Base-by-base conservation (phyloP, 2,113 vertebrate species). In the Dryoscopus gambensis region DNA sequence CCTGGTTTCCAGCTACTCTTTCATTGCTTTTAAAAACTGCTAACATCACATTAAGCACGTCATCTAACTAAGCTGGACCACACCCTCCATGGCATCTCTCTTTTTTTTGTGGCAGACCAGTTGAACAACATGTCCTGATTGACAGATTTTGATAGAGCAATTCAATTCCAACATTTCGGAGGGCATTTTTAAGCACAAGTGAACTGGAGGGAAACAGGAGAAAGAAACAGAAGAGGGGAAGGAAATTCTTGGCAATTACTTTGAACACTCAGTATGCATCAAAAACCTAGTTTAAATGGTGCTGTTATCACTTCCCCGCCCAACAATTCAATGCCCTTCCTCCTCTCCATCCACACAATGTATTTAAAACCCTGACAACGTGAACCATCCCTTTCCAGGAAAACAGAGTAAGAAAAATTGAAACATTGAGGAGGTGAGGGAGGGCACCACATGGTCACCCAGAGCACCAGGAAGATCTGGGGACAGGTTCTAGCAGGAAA, bases 401-500 rank as follows among this genome's bases (percentile, higher is more conserved):
- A 53, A 70, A 74, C 75, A 78, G 11, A 40, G 1, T 5, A 84
- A 37, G 49, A 83, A 44, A 37, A 74, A 37, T 1, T 33, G 37
- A 75, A 74, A 53, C 16, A 39, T 0, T 14, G 30, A 21, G 8
- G 20, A 86, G 44, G 25, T 0, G 2, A 52, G 8, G 16, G 49
- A 68, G 16, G 11, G 33, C 13, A 65, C 22, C 42, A 44, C 27
- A 47, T 1, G 1, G 30, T 64, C n/a, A 46, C 33, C 19, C 40
- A 55, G 23, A 35, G 37, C 62, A 60, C 27, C 23, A n/a, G n/a
- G 18, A 47, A 56, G 42, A 57, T 4, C 1, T 74, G 20, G 9
- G 7, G 42, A 5, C 40, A 69, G n/a, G 20, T n/a, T 85, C 40
- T 25, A 9, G 13, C 10, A 15, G 19, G 14, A 22, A 57, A 57